A percentile compares a stretch with the other conserved stretches of the same genome.
phyloP scores from a whole-genome alignment of 2,888 invertebrate species.

The Microplitis deprimator region DNA sequence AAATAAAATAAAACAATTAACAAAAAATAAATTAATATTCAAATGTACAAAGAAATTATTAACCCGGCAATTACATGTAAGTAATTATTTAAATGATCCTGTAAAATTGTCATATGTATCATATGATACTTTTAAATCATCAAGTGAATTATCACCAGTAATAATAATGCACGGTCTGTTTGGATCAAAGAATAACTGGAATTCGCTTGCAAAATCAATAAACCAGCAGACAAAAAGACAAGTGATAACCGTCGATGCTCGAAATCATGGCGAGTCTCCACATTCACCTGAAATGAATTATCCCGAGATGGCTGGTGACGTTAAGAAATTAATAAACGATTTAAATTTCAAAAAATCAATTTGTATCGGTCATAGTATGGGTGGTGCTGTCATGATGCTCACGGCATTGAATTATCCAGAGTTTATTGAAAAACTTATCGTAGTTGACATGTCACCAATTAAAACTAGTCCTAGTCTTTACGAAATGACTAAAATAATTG shows the following conservation, averaged over 20 bases:
- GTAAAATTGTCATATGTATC: constrained; percentile 22
- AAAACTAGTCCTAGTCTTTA: constrained; percentile 77
- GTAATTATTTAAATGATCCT: not conserved
- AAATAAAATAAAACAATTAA: not conserved
- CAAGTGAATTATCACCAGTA: constrained; percentile 74
- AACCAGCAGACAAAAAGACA: constrained; percentile 77
- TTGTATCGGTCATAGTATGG: constrained; percentile 95
- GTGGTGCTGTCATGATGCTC: constrained; percentile 92
- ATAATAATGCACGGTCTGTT: constrained; percentile 90
- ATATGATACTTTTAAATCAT: constrained; percentile 9
- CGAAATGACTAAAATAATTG: constrained; percentile 78
- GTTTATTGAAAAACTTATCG: constrained; percentile 78
- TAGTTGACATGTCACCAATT: constrained; percentile 82
- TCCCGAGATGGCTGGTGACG: constrained; percentile 81
- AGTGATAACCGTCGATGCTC: constrained; percentile 87
- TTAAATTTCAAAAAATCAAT: constrained; percentile 78
- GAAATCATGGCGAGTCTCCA: constrained; percentile 96
- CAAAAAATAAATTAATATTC: not conserved
- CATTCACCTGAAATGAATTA: constrained; percentile 84
- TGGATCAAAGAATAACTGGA: constrained; percentile 91
- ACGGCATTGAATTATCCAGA: constrained; percentile 82
- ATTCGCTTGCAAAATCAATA: constrained; percentile 82
- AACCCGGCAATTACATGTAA: not conserved
- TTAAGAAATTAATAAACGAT: constrained; percentile 78
- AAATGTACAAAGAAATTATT: not conserved